phyloP scores from a whole-genome alignment of 1,140 invertebrate species.

The Drosophila melanica region DNA sequence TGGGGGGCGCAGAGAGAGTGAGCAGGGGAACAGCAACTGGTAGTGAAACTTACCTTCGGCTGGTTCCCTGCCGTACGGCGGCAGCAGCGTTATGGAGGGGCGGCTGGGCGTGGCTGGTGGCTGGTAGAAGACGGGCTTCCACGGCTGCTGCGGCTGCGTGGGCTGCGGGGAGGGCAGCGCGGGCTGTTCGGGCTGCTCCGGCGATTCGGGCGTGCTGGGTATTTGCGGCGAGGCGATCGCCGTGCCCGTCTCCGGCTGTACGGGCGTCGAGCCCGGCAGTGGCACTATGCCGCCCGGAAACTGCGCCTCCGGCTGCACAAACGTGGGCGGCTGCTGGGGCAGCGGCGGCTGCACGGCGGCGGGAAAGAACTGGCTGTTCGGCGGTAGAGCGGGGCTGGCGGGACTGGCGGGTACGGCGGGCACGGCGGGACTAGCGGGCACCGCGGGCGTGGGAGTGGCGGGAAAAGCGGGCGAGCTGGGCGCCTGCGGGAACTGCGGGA shows the following conservation, averaged over 20 bases:
- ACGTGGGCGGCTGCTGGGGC: slow-evolving; percentile 69
- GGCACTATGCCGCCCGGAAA: slow-evolving; percentile 69
- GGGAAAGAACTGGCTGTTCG: slow-evolving; percentile 68
- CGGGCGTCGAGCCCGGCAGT: slow-evolving; percentile 60
- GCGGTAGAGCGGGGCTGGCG: slow-evolving; percentile 24
- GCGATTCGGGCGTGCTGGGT: slow-evolving; percentile 43
- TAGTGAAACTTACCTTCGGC: slow-evolving; percentile 59
- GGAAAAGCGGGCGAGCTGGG: slow-evolving; percentile 29
- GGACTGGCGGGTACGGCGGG: slow-evolving; percentile 28
- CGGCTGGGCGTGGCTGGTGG: slow-evolving; percentile 60
- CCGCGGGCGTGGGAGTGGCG: slow-evolving; percentile 19
- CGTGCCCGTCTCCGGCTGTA: slow-evolving; percentile 64
- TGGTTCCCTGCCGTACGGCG: slow-evolving; percentile 72
- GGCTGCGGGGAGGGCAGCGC: slow-evolving; percentile 28
- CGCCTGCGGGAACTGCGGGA: slow-evolving; percentile 53
- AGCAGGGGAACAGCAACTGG: too few species aligned
- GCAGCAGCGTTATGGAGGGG: slow-evolving; percentile 69
- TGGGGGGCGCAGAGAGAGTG: slow-evolving; percentile 15
- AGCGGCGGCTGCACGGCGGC: slow-evolving; percentile 66
- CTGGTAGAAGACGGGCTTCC: slow-evolving; percentile 71
- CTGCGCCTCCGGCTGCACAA: slow-evolving; percentile 63
- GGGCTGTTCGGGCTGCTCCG: slow-evolving; percentile 41
- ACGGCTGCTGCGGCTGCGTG: slow-evolving; percentile 61
- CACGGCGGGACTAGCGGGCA: slow-evolving; percentile 15
- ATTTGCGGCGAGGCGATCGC: slow-evolving; percentile 78